A percentile compares a stretch with the other conserved stretches of the same genome.
Conservation (phyloP, 2,888 invertebrate species). For the Drosophila subsilvestris region DNA sequence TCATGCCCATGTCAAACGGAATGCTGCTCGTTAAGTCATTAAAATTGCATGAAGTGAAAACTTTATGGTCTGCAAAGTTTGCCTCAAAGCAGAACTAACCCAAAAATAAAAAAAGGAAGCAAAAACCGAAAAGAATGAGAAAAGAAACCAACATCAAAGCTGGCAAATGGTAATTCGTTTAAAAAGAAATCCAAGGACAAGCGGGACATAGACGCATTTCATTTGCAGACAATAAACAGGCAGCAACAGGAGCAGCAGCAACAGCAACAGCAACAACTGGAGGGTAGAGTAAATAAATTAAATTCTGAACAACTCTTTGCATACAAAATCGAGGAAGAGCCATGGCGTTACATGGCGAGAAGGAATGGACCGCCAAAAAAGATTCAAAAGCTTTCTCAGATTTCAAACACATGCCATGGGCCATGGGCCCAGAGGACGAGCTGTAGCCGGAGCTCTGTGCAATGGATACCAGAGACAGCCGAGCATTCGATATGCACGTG, state of each 20-base stretch:
- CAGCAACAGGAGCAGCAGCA: constrained; percentile 24
- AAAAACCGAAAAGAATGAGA: constrained; percentile 38
- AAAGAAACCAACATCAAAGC: constrained; percentile 75
- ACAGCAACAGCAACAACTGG: constrained; percentile 44
- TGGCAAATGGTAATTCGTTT: constrained; percentile 75
- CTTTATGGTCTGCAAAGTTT: constrained; percentile 81
- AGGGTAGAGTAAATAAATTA: constrained; percentile 74
- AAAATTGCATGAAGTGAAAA: constrained; percentile 80
- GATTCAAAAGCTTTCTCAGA: constrained; percentile 46
- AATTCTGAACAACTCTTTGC: constrained; percentile 74
- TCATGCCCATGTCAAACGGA: constrained; percentile 58
- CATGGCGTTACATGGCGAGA: background rate
- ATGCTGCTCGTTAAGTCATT: constrained; percentile 79
- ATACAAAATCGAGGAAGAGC: constrained; percentile 64
- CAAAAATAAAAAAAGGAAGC: constrained; percentile 17
- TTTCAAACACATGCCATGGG: constrained; percentile 63
- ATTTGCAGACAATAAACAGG: constrained; percentile 77
- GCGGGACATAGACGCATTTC: constrained; percentile 62
- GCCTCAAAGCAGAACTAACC: constrained; percentile 64
- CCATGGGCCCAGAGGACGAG: background rate
- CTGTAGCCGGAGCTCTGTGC: constrained; percentile 41
- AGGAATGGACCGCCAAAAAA: constrained; percentile 28
- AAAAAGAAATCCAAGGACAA: constrained; percentile 57
- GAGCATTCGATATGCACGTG: constrained; percentile 56
- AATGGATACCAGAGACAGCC: constrained; percentile 64